phyloP scores from a whole-genome alignment of 2,888 invertebrate species.

The Anoncus sp. region DNA sequence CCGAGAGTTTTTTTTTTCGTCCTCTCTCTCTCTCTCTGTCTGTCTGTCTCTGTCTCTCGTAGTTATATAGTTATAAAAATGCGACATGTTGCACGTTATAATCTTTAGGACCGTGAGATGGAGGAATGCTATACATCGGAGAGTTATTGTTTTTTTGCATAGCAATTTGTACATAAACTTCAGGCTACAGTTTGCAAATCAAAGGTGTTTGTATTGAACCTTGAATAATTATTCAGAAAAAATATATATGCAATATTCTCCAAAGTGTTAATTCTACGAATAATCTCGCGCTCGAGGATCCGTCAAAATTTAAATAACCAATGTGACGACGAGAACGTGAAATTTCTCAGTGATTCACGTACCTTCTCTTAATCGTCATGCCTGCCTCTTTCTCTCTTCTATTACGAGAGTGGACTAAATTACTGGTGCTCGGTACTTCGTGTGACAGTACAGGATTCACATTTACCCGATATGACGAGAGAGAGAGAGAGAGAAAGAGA shows the following conservation, averaged over 20 bases:
- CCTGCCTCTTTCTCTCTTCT: constrained; percentile 3
- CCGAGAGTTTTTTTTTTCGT: constrained; percentile 14
- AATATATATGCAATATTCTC: background rate
- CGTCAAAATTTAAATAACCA: background rate
- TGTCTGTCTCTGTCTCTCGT: background rate
- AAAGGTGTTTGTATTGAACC: too few species aligned
- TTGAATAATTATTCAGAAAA: too few species aligned
- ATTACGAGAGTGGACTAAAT: constrained; percentile 41
- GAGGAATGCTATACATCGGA: constrained; percentile 2
- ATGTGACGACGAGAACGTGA: constrained; percentile 1
- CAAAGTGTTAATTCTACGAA: background rate
- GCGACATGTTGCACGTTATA: background rate
- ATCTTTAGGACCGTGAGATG: constrained; percentile 8
- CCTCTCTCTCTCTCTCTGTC: constrained; percentile 21
- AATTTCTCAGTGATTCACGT: constrained; percentile 17
- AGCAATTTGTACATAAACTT: too few species aligned
- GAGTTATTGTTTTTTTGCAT: background rate
- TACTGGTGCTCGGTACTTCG: constrained; percentile 9
- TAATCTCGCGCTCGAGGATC: background rate
- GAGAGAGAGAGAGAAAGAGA: constrained; percentile 8
- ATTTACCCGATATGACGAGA: constrained; percentile 10
- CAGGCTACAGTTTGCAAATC: too few species aligned
- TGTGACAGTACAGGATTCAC: constrained; percentile 41
- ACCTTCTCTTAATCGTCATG: constrained; percentile 29
- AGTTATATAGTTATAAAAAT: constrained; percentile 11